phyloP scores from a whole-genome alignment of 2,797 vertebrate genomes.

The Paguma larvata region DNA sequence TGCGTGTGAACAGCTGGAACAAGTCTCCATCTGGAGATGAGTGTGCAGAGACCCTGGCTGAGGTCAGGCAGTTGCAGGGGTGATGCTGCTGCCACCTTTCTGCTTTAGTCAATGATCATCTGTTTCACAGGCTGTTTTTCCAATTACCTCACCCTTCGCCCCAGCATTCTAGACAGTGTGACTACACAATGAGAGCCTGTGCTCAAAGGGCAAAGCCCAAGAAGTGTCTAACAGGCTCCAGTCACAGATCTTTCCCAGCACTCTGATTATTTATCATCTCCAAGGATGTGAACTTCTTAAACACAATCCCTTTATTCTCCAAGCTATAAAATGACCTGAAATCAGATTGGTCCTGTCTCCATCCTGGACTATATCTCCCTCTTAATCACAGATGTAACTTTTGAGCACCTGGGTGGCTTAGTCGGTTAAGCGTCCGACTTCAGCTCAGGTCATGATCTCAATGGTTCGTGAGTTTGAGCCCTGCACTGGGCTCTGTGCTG shows the following conservation, averaged over 20 bases:
- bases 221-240: neutral
- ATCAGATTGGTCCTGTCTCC: neutral
- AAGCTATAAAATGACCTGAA: conserved; percentile 44
- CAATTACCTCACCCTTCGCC: neutral
- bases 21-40: conserved; percentile 14
- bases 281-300: neutral
- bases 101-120: neutral
- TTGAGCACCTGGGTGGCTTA: too few species aligned
- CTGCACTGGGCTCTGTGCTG: too few species aligned
- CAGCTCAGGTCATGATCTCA: too few species aligned
- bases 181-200: conserved; percentile 65
- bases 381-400: neutral
- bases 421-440: too few species aligned
- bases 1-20: neutral
- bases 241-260: neutral
- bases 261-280: neutral
- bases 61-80: neutral
- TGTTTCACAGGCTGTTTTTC: conserved; percentile 40
- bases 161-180: conserved; percentile 66
- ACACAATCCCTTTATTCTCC: neutral
- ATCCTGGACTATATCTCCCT: neutral
- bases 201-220: neutral
- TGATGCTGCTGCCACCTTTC: neutral
- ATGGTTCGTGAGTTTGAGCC: too few species aligned
- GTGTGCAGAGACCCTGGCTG: neutral